Evolutionary conservation across 1,140 invertebrate species (phyloP).

Genomic region (Drosophila suzukii): DNA sequence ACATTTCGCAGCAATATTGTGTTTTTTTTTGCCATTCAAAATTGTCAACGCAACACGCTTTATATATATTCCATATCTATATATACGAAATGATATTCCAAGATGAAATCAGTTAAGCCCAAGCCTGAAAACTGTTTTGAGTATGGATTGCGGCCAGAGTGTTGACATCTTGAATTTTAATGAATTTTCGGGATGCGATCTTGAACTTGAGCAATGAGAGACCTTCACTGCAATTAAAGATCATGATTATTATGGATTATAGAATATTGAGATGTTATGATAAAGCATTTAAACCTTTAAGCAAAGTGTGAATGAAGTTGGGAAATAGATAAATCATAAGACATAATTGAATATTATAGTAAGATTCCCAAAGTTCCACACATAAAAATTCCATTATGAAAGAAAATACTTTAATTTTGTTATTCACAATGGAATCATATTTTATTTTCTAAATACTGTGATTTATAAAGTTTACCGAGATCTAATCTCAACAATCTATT

Average conservation of each 20-base stretch:
- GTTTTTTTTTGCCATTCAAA: constrained; percentile 33
- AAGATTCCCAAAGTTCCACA: too few species aligned
- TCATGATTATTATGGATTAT: constrained; percentile 22
- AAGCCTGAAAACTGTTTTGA: constrained; percentile 66
- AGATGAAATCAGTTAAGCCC: constrained; percentile 71
- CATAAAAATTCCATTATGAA: too few species aligned
- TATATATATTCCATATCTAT: constrained; percentile 21
- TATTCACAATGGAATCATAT: not conserved
- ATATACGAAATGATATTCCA: constrained; percentile 57
- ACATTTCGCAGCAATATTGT: constrained; percentile 35
- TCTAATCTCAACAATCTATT: too few species aligned
- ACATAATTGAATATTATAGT: not conserved
- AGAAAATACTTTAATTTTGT: too few species aligned
- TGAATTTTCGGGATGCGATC: constrained; percentile 43
- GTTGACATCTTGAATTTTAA: constrained; percentile 76
- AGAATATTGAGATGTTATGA: constrained; percentile 7
- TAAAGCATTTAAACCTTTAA: not conserved
- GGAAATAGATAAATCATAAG: not conserved
- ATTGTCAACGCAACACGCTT: constrained; percentile 60
- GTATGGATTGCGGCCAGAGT: constrained; percentile 51
- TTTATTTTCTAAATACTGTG: not conserved
- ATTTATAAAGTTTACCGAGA: too few species aligned
- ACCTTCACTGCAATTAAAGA: constrained; percentile 41
- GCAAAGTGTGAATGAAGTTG: not conserved
- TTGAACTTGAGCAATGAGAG: constrained; percentile 37